phyloP scores from a whole-genome alignment of 2,113 vertebrate genomes.

The Probosciger aterrimus region DNA sequence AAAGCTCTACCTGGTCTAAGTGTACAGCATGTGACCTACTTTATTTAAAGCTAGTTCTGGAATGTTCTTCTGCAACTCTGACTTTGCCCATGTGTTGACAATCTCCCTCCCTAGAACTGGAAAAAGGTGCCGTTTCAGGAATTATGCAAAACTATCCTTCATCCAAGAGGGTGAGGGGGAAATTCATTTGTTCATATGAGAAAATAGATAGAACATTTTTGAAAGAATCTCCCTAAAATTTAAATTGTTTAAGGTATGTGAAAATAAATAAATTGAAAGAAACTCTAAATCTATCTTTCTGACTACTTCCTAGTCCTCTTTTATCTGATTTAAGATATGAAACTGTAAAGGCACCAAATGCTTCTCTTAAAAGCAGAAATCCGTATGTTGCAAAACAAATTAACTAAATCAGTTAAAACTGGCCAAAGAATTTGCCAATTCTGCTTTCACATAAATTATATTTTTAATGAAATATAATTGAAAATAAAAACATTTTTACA shows the following conservation, averaged over 20 bases:
- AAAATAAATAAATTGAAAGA: neutral
- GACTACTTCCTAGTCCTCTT: neutral
- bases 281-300: neutral
- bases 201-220: neutral
- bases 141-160: neutral
- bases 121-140: neutral
- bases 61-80: neutral
- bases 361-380: neutral
- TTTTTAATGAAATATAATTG: neutral
- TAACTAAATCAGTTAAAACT: neutral
- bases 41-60: slow-evolving; percentile 44
- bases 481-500: neutral
- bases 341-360: neutral
- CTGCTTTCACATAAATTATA: neutral
- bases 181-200: neutral
- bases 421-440: neutral
- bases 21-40: slow-evolving; percentile 42
- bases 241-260: neutral
- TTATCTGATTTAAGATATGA: neutral
- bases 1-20: neutral
- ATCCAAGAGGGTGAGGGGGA: neutral
- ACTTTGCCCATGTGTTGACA: neutral
- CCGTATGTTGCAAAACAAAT: neutral
- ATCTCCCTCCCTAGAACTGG: neutral
- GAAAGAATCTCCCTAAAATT: neutral